phyloP scores from a whole-genome alignment of 2,888 invertebrate genomes.

The Stomorhina lunata region DNA sequence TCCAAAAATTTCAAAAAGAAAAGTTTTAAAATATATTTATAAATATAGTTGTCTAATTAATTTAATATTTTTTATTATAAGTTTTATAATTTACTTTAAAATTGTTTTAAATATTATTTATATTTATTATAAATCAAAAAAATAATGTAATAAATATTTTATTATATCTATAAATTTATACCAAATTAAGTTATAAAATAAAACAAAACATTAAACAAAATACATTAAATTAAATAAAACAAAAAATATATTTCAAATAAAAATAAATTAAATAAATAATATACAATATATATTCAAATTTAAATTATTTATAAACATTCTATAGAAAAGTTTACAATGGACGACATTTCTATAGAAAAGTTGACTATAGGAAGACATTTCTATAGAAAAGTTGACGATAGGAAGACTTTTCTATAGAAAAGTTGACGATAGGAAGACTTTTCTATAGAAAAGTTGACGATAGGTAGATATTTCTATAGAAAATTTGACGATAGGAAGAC shows the following conservation, averaged over 20 bases:
- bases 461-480: too few relatives aligned
- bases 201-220: constrained; percentile 16
- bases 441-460: too few relatives aligned
- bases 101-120: constrained; percentile 36
- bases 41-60: constrained; percentile 33
- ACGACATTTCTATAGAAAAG: too few relatives aligned
- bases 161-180: constrained; percentile 48
- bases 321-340: too few relatives aligned
- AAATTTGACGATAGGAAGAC: too few relatives aligned
- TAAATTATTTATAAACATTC: too few relatives aligned
- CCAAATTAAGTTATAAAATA: constrained; percentile 46
- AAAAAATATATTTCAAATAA: not conserved
- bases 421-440: too few relatives aligned
- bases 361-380: too few relatives aligned
- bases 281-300: too few relatives aligned
- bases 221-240: not conserved
- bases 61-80: constrained; percentile 10
- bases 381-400: too few relatives aligned
- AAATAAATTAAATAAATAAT: not conserved
- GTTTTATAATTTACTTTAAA: constrained; percentile 4
- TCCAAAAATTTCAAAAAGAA: not conserved
- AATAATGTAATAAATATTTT: constrained; percentile 19
- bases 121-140: constrained; percentile 13
- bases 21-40: not conserved
- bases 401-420: too few relatives aligned